Evolutionary conservation across 92 coral and sea anemone genomes (phyloP), one percentile per base, ranked within the genome.

Genomic region (Umimayanthus chanpuru): DNA sequence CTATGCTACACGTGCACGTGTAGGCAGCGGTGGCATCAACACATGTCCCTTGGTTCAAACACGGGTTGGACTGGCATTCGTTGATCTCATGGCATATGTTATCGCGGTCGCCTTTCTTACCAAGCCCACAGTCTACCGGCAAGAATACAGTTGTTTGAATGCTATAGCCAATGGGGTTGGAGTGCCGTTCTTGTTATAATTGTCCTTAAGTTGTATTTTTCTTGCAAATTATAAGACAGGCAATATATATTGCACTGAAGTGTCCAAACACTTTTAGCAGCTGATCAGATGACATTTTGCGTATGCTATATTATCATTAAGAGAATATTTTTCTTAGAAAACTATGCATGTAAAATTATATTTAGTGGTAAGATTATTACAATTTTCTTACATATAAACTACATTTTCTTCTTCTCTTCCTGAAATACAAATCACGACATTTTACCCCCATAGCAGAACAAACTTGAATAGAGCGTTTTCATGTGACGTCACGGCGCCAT

Each of bases 11-110:
- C 26, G 16, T 5, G 65, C 87, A 83, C 15, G 77, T 83, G 25
- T 83, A 83, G 43, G 77, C 50, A 2, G 67, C 58, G 3, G 77
- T 83, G 4, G 77, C 87, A 83, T 83, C 87, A 15, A 83, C 87
- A 83, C 87, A 83, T 2, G 76, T 68, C 43, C 78, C 87, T 43
- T 28, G 41, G 40, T 83, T 70, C 40, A 83, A 25, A 70, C 87
- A 83, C 36, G 87, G 87, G 64, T 40, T 83, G 87, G 87, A 83
- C 76, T 70, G 1, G 18, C 87, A 83, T 12, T 83, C 87, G 73
- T 68, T 83, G 56, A 83, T 83, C 65, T 83, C 87, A 14, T 83
- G 87, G 43, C 87, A 83, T 12, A 67, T 21, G 61, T 83, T 83
- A 6, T 83, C 41, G 14, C 87, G 87, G 67, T 83, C 77, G 11